phyloP scores from a whole-genome alignment of 2,888 invertebrate genomes.

The Elgonia sp. region DNA sequence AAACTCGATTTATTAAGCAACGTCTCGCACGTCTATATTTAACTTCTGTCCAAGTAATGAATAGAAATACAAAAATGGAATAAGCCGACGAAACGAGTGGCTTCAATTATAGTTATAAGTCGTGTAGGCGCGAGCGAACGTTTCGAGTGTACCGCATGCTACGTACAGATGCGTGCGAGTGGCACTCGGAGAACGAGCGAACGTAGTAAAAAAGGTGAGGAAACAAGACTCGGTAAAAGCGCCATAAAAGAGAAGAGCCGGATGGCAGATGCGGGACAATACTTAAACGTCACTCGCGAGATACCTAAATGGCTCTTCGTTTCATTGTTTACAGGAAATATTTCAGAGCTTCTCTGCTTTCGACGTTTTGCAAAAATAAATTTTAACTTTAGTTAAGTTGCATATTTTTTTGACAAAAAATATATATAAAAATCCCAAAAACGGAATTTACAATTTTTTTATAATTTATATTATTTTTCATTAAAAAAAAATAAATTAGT shows the following conservation, averaged over 20 bases:
- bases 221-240: slow-evolving; percentile 65
- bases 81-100: slow-evolving; percentile 58
- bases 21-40: slow-evolving; percentile 31
- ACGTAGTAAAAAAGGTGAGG: slow-evolving; percentile 65
- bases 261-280: slow-evolving; percentile 69
- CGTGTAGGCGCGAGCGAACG: slow-evolving; percentile 62
- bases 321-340: slow-evolving; percentile 20
- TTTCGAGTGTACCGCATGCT: slow-evolving; percentile 36
- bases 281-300: slow-evolving; percentile 49
- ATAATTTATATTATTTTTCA: no score
- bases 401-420: no score
- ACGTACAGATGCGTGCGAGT: slow-evolving; percentile 56
- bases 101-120: slow-evolving; percentile 64
- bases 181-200: slow-evolving; percentile 47
- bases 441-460: no score
- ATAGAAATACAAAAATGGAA: slow-evolving; percentile 67
- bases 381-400: no score
- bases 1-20: slow-evolving; percentile 44
- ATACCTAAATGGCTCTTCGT: slow-evolving; percentile 44
- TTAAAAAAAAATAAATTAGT: no score
- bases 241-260: slow-evolving; percentile 67
- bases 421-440: no score
- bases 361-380: no score
- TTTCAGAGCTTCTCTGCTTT: not conserved
- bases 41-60: slow-evolving; percentile 44